Percentiles rank a stretch among this genome's conserved stretches.
Evolutionary conservation across 2,113 vertebrate genomes (phyloP).

Genomic region (Heterocephalus glaber): DNA sequence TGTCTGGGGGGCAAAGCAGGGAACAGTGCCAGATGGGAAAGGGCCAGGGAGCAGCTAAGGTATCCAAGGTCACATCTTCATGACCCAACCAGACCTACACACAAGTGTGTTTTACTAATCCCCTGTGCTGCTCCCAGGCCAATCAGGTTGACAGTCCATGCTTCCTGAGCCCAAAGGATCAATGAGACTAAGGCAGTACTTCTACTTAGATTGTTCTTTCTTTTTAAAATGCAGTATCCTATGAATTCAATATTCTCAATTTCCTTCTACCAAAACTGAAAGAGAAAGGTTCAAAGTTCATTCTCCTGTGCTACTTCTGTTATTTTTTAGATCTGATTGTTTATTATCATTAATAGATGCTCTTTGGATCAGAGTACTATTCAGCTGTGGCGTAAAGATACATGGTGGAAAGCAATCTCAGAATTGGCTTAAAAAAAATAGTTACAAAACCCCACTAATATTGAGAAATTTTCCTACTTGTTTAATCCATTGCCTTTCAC

Average conservation of each 20-base stretch:
- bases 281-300: background rate
- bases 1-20: background rate
- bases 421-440: background rate
- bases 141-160: no score
- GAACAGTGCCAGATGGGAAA: no score
- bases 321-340: background rate
- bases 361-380: background rate
- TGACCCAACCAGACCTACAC: no score
- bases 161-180: background rate
- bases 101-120: no score
- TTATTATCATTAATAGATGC: background rate
- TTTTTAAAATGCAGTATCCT: background rate
- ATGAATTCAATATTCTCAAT: background rate
- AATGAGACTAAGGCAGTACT: background rate
- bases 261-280: background rate
- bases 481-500: conserved; percentile 53
- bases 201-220: background rate
- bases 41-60: no score
- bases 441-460: background rate
- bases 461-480: background rate
- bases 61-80: no score
- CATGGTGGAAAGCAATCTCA: background rate
- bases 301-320: background rate
- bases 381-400: background rate
- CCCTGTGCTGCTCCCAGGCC: background rate